Conservation (phyloP, 2,888 invertebrate species). For the Rhimphoctona megacephalus region DNA sequence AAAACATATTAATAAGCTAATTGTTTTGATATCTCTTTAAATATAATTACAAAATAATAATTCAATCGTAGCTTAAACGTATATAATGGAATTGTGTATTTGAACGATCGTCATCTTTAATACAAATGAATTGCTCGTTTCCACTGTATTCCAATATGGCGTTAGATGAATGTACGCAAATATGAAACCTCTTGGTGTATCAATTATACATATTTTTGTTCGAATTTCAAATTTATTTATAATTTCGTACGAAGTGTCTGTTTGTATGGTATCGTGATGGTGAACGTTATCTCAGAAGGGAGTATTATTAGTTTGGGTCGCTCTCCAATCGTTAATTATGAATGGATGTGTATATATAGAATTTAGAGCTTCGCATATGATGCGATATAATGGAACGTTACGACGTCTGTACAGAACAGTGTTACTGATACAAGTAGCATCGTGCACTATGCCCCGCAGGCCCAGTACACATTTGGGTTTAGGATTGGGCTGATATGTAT, state of each 20-base stretch:
- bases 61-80: too few relatives aligned
- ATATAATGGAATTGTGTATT: too few relatives aligned
- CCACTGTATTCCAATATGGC: too few relatives aligned
- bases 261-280: background rate
- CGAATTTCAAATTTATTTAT: background rate
- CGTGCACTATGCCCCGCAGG: constrained; percentile 8
- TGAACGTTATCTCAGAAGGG: background rate
- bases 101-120: too few relatives aligned
- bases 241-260: background rate
- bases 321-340: constrained; percentile 19
- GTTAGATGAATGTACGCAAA: too few relatives aligned
- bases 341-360: constrained; percentile 24
- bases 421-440: constrained; percentile 19
- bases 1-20: too few relatives aligned
- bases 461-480: constrained; percentile 27
- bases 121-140: too few relatives aligned
- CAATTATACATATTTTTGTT: background rate
- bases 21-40: too few relatives aligned
- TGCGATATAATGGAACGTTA: constrained; percentile 37
- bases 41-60: too few relatives aligned
- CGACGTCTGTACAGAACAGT: constrained; percentile 7
- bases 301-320: constrained; percentile 19
- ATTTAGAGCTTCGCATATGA: constrained; percentile 8
- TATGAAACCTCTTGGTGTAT: too few relatives aligned
- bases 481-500: constrained; percentile 28